Evolutionary conservation across 2,113 vertebrate species (phyloP).

Genomic region (Cheilinus undulatus): DNA sequence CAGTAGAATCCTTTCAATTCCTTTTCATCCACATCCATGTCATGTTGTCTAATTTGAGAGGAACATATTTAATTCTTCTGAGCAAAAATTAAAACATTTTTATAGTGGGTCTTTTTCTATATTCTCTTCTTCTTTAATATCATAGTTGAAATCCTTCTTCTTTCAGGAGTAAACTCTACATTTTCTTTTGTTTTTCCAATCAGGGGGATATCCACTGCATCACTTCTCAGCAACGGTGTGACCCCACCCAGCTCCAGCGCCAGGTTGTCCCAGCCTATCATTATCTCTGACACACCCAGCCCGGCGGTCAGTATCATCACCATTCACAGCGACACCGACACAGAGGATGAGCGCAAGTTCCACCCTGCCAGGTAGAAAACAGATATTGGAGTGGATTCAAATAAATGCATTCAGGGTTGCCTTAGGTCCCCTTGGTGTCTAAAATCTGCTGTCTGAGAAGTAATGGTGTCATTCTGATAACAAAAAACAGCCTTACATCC

Average conservation of each 20-base stretch:
- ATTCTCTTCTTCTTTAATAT: background rate
- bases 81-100: no score
- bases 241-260: constrained; percentile 56
- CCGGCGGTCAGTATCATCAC: constrained; percentile 98
- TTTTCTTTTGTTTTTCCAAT: background rate
- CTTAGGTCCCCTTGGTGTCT: no score
- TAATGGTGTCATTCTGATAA: no score
- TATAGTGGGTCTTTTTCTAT: background rate
- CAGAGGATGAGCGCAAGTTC: constrained; percentile 97
- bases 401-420: no score
- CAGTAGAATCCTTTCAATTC: no score
- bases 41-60: no score
- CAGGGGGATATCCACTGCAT: constrained; percentile 79
- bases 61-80: background rate
- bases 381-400: no score
- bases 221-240: constrained; percentile 80
- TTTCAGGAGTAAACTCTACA: background rate
- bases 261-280: constrained; percentile 90
- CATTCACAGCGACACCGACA: constrained; percentile 98
- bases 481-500: background rate
- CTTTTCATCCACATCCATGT: no score
- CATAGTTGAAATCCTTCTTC: background rate
- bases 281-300: constrained; percentile 98
- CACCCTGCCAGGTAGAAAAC: constrained; percentile 89
- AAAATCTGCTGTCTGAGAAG: no score